Base-by-base conservation (phyloP, 1,140 invertebrate species). In the Lepidurus packardi region DNA sequence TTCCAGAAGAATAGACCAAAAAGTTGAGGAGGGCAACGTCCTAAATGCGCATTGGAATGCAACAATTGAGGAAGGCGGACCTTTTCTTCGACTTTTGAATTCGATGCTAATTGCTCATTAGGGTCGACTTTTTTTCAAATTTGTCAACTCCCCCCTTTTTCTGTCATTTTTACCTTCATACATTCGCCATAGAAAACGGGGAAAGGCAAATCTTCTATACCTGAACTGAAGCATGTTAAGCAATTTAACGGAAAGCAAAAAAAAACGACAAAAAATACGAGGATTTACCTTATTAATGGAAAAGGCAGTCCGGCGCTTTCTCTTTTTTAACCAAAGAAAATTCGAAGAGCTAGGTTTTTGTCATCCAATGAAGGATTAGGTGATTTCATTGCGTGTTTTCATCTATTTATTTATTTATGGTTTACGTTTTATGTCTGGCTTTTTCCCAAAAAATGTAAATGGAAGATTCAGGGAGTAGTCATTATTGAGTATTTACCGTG, bases 71-170 rank as follows among this genome's bases (percentile, higher is more conserved):
- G 53, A 65, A 65, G 53, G 53, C n/a, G 53, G 21, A 7, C 21
- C 53, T 65, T 65, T 65, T 65, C 53, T 65, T 65, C 21, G 53
- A 65, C 53, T 65, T 34, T 65, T 65, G 53, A 65, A 65, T 65
- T 65, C 53, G 53, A 65, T 65, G 53, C 53, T 65, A 65, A 65
- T 65, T 65, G 53, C 53, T 65, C 53, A 65, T 65, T 65, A 65
- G 53, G 9, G 34, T 34, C 34, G 34, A 34, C 34, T 34, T 34
- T 34, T 34, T 34, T 34, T 34, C 34, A 2, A 2, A 34, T 4
- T 34, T 34, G 34, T 4, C 34, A 34, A 34, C 34, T 34, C 34
- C 34, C 34, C 34, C 34, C 3, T 34, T 34, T 34, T 34, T 34
- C 1, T 34, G 34, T 34, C 34, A 34, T 34, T 34, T 4, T 34